These are phyloP conservation scores for Eublepharis macularius DNA, from an alignment of 2,113 vertebrate genomes.

Conservation along the genomic window DNA sequence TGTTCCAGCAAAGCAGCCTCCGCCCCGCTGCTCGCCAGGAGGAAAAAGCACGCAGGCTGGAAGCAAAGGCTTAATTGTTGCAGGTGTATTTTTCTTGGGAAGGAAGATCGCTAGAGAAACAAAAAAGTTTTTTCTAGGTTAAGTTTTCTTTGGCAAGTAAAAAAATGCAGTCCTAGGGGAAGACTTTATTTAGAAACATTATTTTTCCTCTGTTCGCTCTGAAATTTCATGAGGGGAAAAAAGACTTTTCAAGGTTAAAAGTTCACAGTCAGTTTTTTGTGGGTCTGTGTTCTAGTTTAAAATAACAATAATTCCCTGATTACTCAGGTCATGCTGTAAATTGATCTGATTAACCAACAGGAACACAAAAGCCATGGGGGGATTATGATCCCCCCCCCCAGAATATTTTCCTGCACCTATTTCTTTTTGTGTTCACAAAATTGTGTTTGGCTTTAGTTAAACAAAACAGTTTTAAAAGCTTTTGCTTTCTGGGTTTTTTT, in stretches of 20 bases:
- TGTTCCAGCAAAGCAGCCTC: constrained; percentile 58
- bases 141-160: constrained; percentile 75
- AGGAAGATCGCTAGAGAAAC: constrained; percentile 75
- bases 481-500: background rate
- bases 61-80: constrained; percentile 65
- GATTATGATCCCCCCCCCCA: background rate
- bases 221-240: constrained; percentile 59
- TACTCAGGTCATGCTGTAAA: constrained; percentile 30
- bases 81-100: constrained; percentile 86
- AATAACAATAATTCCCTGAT: constrained; percentile 16
- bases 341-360: constrained; percentile 7
- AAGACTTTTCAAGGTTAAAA: constrained; percentile 67
- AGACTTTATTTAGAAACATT: constrained; percentile 80
- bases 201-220: constrained; percentile 73
- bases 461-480: background rate
- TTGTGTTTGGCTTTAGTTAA: constrained; percentile 18
- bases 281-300: background rate
- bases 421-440: background rate
- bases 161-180: constrained; percentile 73
- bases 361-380: background rate
- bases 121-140: constrained; percentile 72
- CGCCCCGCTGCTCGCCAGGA: constrained; percentile 48
- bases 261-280: constrained; percentile 53
- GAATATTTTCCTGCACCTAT: background rate
- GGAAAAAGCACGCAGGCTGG: constrained; percentile 31